Evolutionary conservation across 2,113 vertebrate genomes (phyloP), one percentile per base, ranked within the genome.

Genomic region (Ochotona curzoniae): DNA sequence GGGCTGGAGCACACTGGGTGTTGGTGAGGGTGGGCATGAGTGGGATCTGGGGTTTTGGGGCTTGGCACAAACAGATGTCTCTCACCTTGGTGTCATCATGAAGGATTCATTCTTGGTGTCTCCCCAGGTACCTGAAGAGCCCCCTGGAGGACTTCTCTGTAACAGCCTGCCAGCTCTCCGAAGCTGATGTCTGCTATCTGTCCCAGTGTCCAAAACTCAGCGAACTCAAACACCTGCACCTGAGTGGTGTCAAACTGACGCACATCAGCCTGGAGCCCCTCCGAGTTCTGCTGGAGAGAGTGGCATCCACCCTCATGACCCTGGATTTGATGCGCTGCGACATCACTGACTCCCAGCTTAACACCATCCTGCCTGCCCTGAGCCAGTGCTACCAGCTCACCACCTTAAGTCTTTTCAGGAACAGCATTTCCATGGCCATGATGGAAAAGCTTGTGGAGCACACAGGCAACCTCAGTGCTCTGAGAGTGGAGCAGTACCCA

Each of bases 151-250:
- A 38, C 1, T 30, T 94, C 0, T 8, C 79, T 0, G 25, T 91
- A 60, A 76, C 10, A 0, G 1, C 81, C 0, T 75, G 44, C 61
- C 2, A 0, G 21, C 44, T 91, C 8, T 20, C 1, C 0, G 54
- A 91, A 12, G 21, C 4, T 0, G 54, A 91, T 47, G 1, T 66
- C 32, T 30, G 0, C 0, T 2, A 32, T 8, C 54, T 84, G 51
- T 87, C 38, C 14, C 8, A 9, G 6, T 49, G 38, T 47, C 87
- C 4, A 0, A 66, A 9, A 2, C 5, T 11, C 28, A 1, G 11
- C 8, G 44, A 89, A 17, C 32, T 80, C 1, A 69, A 44, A 25
- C 2, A 57, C 5, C 67, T 93, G 74, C 32, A 38, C 15, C 47
- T 85, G 11, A 85, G 21, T 1, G 13, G 25, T 1, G 4, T 63